Conservation (phyloP, 2,888 invertebrate genomes). For the Clistopyga incitator region DNA sequence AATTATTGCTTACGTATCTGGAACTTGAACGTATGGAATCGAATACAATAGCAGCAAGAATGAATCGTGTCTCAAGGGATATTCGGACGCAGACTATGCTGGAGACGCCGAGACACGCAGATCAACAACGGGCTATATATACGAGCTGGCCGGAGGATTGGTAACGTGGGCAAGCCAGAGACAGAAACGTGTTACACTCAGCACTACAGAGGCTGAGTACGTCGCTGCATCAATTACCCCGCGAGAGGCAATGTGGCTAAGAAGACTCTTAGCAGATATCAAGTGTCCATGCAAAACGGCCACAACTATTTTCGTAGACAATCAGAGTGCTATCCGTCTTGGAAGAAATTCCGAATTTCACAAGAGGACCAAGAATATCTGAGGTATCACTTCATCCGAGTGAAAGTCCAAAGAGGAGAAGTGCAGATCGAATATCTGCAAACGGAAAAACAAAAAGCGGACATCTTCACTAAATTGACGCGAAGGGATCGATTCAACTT, state of each 20-base stretch:
- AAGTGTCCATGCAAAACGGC: constrained; percentile 15
- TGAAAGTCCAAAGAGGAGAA: neutral
- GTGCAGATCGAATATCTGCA: neutral
- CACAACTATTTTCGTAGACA: constrained; percentile 16
- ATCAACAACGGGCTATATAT: constrained; percentile 66
- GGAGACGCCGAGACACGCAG: constrained; percentile 58
- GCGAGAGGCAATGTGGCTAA: constrained; percentile 10
- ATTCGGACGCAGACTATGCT: constrained; percentile 66
- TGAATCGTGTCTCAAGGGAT: constrained; percentile 32
- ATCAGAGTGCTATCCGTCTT: constrained; percentile 39
- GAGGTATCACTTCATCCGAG: constrained; percentile 6
- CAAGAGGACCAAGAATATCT: constrained; percentile 5
- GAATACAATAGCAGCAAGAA: constrained; percentile 8
- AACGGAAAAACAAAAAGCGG: constrained; percentile 20
- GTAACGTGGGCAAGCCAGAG: no score
- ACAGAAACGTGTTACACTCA: no score
- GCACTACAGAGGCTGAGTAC: no score
- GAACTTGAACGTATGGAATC: constrained; percentile 27
- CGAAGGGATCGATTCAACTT: neutral
- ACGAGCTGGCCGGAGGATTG: constrained; percentile 10
- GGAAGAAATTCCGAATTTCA: constrained; percentile 40
- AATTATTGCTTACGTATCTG: constrained; percentile 21
- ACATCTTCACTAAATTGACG: constrained; percentile 39
- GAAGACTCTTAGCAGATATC: constrained; percentile 39
- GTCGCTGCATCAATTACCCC: neutral